Evolutionary conservation across 2,888 invertebrate genomes (phyloP).

Genomic region (Sturmia bella): DNA sequence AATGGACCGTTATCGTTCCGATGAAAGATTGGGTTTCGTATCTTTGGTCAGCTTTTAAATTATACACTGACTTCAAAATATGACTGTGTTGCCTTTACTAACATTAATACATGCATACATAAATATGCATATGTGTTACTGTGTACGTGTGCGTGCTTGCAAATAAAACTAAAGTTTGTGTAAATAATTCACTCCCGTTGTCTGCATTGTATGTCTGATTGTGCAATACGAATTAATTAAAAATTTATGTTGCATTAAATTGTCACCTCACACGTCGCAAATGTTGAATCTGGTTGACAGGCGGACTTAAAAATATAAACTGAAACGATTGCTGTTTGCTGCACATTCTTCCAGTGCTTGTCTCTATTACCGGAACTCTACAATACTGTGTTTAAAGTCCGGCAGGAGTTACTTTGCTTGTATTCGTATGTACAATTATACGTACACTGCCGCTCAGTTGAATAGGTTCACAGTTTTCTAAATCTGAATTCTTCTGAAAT

Average conservation of each 20-base stretch:
- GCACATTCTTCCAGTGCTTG: not conserved
- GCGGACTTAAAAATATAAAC: conserved; percentile 61
- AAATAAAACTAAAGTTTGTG: conserved; percentile 7
- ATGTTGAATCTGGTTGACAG: conserved; percentile 69
- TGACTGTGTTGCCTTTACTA: no score
- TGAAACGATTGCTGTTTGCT: conserved; percentile 8
- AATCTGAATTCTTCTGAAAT: no score
- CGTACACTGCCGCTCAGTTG: no score
- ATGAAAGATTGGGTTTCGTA: conserved; percentile 22
- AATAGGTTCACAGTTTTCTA: no score
- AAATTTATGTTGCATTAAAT: conserved; percentile 74
- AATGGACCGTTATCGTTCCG: conserved; percentile 52
- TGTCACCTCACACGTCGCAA: conserved; percentile 70
- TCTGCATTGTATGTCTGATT: conserved; percentile 61
- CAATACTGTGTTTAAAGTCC: not conserved
- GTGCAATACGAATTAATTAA: conserved; percentile 75
- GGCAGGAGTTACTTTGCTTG: no score
- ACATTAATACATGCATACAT: conserved; percentile 65
- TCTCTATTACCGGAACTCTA: conserved; percentile 2
- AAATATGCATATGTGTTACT: not conserved
- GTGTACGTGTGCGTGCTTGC: not conserved
- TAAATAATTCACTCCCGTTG: conserved; percentile 9
- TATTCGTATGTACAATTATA: no score
- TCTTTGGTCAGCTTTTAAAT: not conserved
- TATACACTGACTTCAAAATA: conserved; percentile 5